Evolutionary conservation across 2,888 invertebrate genomes (phyloP), one percentile per base, ranked within the genome.

Genomic region (Baronia brevicornis): DNA sequence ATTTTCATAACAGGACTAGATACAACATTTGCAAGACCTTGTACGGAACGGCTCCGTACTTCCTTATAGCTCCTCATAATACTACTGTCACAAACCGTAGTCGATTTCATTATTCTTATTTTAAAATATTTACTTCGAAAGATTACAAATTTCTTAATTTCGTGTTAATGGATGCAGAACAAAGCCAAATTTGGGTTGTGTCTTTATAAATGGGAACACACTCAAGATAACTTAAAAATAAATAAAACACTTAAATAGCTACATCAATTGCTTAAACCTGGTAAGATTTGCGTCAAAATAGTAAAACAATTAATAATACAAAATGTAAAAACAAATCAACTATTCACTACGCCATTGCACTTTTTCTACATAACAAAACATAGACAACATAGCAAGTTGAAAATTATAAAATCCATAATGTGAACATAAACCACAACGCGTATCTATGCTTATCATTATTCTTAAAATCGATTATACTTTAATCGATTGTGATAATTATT

Each of bases 321-420:
- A 72, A 74, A 68, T 67, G 74, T 74, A 77, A 75, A 75, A 77
- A 65, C 64, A 73, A 67, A 61, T 60, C 61, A 53, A 64, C 59
- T 61, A 50, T 64, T 46, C 39, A 38, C 69, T 73, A 80, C 77
- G 77, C 80, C 79, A 79, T 54, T 46, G 41, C 42, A 26, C 43
- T 40, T 40, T 37, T 36, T 33, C 27, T 28, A 36, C 29, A 29
- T 32, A 39, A 33, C 31, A 37, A 31, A 30, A 31, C 27, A 28
- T 28, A 22, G 27, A 27, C 5, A 11, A 7, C 8, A 11, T 5
- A 7, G 6, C 7, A 9, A 13, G 12, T 24, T 7, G 24, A 13
- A 13, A 5, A 7, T 11, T 23, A 26, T 11, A 11, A 5, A 25
- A 19, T 17, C 12, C 4, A 2, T 5, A 5, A 8, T 24, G 13